Conservation (phyloP, 2,113 vertebrate genomes). For the Cyprinodon brontotheroides region DNA sequence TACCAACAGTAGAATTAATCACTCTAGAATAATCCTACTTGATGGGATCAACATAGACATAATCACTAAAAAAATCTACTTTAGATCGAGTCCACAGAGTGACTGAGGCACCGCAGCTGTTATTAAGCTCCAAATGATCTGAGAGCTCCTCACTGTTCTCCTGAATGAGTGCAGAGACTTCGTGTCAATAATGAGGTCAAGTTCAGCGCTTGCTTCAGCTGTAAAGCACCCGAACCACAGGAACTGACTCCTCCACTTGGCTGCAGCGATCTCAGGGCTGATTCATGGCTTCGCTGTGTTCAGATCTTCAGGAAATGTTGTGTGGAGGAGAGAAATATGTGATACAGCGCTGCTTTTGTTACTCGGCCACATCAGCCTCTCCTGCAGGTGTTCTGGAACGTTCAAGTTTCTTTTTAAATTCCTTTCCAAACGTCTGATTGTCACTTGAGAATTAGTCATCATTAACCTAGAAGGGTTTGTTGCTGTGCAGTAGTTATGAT, state of each 20-base stretch:
- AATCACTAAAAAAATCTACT: background rate
- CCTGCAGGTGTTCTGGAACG: background rate
- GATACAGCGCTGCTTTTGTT: background rate
- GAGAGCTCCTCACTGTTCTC: background rate
- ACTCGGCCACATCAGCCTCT: background rate
- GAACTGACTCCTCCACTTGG: background rate
- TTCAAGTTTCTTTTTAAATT: background rate
- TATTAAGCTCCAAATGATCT: background rate
- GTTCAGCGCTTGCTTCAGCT: background rate
- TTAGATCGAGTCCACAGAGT: too few relatives aligned
- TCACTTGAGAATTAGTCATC: background rate
- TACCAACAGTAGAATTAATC: background rate
- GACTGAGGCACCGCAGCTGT: background rate
- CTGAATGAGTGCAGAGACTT: background rate
- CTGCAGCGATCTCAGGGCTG: background rate
- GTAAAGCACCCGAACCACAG: background rate
- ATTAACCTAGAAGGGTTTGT: conserved; percentile 3
- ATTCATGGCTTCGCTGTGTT: background rate
- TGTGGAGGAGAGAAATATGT: background rate
- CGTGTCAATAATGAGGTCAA: background rate
- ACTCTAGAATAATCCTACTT: background rate
- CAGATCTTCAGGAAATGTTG: background rate
- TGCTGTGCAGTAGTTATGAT: conserved; percentile 1
- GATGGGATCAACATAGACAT: background rate
- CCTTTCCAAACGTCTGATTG: background rate